Base-by-base conservation (phyloP, 1,140 invertebrate genomes). In the Phortica variegata region DNA sequence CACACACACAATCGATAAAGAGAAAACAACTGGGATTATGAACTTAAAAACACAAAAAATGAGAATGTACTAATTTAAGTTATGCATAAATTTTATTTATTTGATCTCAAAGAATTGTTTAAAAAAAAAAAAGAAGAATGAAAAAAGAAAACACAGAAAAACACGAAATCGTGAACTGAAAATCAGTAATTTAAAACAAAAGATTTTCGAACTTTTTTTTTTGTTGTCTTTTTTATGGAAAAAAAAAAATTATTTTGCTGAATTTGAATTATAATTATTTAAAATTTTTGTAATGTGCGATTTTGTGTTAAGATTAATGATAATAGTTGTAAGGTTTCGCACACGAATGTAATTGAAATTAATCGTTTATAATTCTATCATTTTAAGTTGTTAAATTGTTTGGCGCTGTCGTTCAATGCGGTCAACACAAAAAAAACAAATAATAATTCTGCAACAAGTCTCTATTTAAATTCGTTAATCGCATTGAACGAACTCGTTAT, bases 241-340 rank as follows among this genome's bases (percentile, higher is more conserved):
- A 23, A 59, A 52, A 52, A 63, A 65, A 51, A 51, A 56, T 56
- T 60, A 62, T 45, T 58, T 54, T 45, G 49, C 52, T 68, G 63
- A 68, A 63, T 66, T 59, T 68, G 58, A 58, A 66, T 56, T 68
- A 58, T 68, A n/a, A 66, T 59, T 68, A 65, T 53, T 65, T 65
- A 63, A 56, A 63, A 62, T 53, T 65, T 52, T 49, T 36, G 68
- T 56, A 57, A 65, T 53, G 59, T 56, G 54, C 59, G 56, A 62
- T 55, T 65, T 66, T 12, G 12, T 29, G 26, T 6, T 12, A 29
- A 29, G 6, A 7, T 29, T 7, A 29, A 29, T 7, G 26, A 7
- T 29, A 29, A 29, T 29, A 29, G 12, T 7, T 29, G 6, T 7
- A 29, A 29, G 26, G 6, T 12, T 29, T 7, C 12, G 12, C 26